Evolutionary conservation across 1,140 invertebrate genomes (phyloP), one percentile per base, ranked within the genome.

Genomic region (Drosophila nebulosa): DNA sequence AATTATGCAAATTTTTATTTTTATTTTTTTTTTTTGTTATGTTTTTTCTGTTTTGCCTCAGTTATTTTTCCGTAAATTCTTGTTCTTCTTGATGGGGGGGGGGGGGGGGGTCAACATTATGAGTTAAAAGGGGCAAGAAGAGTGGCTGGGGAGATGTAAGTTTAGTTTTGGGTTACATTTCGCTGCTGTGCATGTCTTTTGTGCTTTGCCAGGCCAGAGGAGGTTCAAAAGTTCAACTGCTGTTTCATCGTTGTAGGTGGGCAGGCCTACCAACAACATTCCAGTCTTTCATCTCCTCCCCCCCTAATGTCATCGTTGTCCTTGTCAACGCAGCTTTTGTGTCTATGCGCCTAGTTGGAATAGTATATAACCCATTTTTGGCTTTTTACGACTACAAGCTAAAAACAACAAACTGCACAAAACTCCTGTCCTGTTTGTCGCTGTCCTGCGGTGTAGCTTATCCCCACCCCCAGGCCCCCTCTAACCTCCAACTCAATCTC

Each of bases 281-380:
- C 4, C n/a, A n/a, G n/a, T n/a, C n/a, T n/a, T n/a, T n/a, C n/a
- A n/a, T n/a, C n/a, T n/a, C 5, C 16, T 10, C 39, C 21, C 7
- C 18, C 16, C 9, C 16, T 21, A 21, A 21, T 46, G 39, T 55
- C 26, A 30, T 55, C 52, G 52, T 55, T 55, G 69, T 69, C 74
- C 83, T 86, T 86, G 81, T 86, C 81, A 88, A 88, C 83, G 81
- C 74, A 88, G 81, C 81, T 88, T 86, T 86, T 86, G 83, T 51
- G 21, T 3, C 18, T 12, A 18, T 80, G 74, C 71, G 65, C 60
- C 78, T 86, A 71, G 83, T 46, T 46, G 39, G 39, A 46, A 46
- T 46, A 78, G 81, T 78, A 88, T 85, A 86, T 86, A 86, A 86
- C 78, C 74, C 81, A 86, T 80, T 85, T 85, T 85, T 86, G 80